Percentiles rank a stretch among this genome's conserved stretches.
These are phyloP conservation scores for Hyphantria cunea DNA, from an alignment of 1,140 invertebrate species.

Conservation along the genomic window DNA sequence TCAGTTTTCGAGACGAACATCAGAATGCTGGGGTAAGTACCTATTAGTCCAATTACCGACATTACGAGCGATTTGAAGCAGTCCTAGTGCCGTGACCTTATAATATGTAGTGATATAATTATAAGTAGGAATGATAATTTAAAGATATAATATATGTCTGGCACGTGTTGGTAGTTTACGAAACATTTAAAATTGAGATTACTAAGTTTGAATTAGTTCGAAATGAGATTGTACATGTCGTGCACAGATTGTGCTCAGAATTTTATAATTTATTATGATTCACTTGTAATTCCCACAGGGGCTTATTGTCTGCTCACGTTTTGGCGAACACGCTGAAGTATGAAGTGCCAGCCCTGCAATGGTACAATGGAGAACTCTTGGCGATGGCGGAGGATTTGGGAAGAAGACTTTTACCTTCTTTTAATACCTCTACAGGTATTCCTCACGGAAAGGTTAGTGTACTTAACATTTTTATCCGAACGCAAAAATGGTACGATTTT, in stretches of 20 bases:
- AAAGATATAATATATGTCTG: no score
- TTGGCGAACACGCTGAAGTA: slow-evolving; percentile 92
- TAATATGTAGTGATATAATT: no score
- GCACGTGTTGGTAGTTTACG: no score
- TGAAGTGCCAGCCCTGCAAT: slow-evolving; percentile 88
- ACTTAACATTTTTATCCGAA: neutral
- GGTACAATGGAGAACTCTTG: slow-evolving; percentile 96
- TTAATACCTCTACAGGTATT: slow-evolving; percentile 98
- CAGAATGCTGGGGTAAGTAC: slow-evolving; percentile 93
- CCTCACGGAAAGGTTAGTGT: neutral
- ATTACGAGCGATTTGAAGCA: no score
- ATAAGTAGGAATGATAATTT: no score
- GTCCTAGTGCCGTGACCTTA: no score
- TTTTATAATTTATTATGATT: no score
- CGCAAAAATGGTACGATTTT: neutral
- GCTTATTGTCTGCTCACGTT: slow-evolving; percentile 96
- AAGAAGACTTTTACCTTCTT: slow-evolving; percentile 95
- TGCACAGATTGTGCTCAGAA: no score
- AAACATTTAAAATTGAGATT: no score
- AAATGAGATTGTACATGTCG: no score
- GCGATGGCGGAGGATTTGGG: slow-evolving; percentile 96
- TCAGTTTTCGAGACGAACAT: slow-evolving; percentile 99
- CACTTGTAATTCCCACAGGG: slow-evolving; percentile 82
- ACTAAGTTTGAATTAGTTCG: no score
- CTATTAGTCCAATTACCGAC: neutral